Conservation (phyloP, 2,113 vertebrate species). For the Vanacampus margaritifer region DNA sequence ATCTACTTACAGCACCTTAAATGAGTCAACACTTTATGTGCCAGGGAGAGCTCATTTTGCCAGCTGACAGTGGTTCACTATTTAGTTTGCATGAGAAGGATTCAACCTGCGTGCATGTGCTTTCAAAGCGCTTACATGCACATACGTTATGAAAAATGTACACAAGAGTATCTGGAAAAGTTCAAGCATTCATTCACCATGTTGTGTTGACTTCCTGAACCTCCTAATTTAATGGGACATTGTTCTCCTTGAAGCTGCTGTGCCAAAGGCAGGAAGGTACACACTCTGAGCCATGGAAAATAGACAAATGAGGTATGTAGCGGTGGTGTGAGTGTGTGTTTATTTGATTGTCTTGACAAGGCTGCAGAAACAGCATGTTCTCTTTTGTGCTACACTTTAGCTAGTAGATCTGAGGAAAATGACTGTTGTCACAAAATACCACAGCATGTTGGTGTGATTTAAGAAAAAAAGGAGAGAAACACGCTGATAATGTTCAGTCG, state of each 20-base stretch:
- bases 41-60: constrained; percentile 18
- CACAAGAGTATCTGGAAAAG: constrained; percentile 62
- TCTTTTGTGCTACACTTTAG: constrained; percentile 13
- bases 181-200: constrained; percentile 65
- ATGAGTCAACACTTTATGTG: background rate
- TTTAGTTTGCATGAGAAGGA: constrained; percentile 21
- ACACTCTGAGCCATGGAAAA: constrained; percentile 57
- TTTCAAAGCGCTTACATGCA: background rate
- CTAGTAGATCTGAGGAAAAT: constrained; percentile 19
- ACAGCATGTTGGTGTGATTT: too few species aligned
- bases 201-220: constrained; percentile 64
- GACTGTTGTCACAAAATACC: constrained; percentile 15
- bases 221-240: constrained; percentile 71
- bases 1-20: background rate
- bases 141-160: constrained; percentile 36
- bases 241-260: constrained; percentile 57
- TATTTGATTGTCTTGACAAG: constrained; percentile 1
- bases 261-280: constrained; percentile 62
- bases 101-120: background rate
- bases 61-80: constrained; percentile 15
- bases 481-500: too few species aligned
- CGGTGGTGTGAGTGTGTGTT: constrained; percentile 19
- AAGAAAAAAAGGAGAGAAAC: constrained; percentile 7
- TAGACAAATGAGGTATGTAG: constrained; percentile 41
- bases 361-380: constrained; percentile 8